Base-by-base conservation (phyloP, 2,888 invertebrate species). In the Cephus runcator region DNA sequence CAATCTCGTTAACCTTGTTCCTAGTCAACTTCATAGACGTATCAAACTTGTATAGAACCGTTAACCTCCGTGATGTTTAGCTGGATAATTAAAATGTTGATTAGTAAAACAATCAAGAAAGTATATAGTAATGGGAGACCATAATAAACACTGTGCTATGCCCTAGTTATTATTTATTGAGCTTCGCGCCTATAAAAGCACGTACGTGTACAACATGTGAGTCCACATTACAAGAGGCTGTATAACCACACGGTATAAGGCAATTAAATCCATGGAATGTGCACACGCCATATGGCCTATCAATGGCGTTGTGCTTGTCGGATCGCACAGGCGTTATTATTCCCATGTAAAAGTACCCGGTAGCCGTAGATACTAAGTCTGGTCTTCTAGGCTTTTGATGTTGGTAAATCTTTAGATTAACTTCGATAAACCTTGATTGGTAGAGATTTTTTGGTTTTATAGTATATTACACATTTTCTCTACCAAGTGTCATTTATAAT, bases 261-360 rank as follows among this genome's bases (percentile, higher is more conserved):
- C 83, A 82, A 85, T 85, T 85, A 85, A 83, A 85, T 82, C 77
- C 78, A 73, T 40, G 81, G 83, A 83, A 83, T 84, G 82, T 81
- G 81, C 80, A 78, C 79, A 77, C 82, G 69, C 79, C 77, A 75
- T 79, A 81, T 80, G 79, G 80, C 79, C 82, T 83, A 80, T 83
- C 84, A 83, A 81, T 80, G 80, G 75, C 69, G 69, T 33, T 75
- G 75, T 73, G 33, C 73, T 68, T 71, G 71, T 34, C 71, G 71
- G 71, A 71, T 71, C 71, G 71, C 33, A 56, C 31, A 34, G 33
- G 71, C 71, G 33, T 71, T 71, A 71, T 71, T 71, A 71, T 71
- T 71, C 4, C 69, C 69, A 33, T 33, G 30, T 31, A 71, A 31
- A 34, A 71, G 73, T 79, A 75, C 76, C 74, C 76, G 69, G 71